These are phyloP conservation scores for Sebastes miniatus DNA, from an alignment of 2,797 vertebrate species.

Conservation along the genomic window DNA sequence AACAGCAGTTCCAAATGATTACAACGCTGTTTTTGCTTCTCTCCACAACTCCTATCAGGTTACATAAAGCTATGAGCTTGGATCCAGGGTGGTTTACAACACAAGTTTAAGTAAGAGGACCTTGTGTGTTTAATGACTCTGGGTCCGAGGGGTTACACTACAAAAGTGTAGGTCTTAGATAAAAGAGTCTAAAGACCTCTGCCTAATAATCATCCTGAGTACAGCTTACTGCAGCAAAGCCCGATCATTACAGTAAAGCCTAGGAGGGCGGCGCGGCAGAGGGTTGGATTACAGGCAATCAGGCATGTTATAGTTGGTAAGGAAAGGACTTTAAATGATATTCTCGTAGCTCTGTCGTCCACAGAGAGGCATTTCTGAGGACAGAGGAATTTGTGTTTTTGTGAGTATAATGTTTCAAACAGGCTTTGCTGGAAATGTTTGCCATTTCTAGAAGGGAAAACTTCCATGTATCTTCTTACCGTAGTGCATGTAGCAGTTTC, in stretches of 20 bases:
- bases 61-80: background rate
- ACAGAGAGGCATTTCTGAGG: background rate
- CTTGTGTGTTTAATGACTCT: conserved; percentile 2
- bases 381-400: background rate
- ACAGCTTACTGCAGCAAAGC: conserved; percentile 36
- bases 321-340: background rate
- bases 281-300: conserved; percentile 10
- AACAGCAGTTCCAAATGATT: background rate
- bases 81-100: conserved; percentile 2
- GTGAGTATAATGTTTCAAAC: conserved; percentile 6
- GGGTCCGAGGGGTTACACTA: background rate
- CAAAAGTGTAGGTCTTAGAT: conserved; percentile 7
- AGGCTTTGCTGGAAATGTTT: background rate
- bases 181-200: background rate
- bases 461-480: conserved; percentile 79
- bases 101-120: background rate
- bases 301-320: background rate
- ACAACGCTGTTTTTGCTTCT: background rate
- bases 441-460: background rate
- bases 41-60: background rate
- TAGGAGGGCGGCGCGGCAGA: background rate
- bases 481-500: conserved; percentile 99
- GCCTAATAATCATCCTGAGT: conserved; percentile 3
- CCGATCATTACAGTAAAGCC: conserved; percentile 1
- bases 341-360: background rate